These are phyloP conservation scores for Actias luna DNA, from an alignment of 2,888 invertebrate species.

Conservation along the genomic window DNA sequence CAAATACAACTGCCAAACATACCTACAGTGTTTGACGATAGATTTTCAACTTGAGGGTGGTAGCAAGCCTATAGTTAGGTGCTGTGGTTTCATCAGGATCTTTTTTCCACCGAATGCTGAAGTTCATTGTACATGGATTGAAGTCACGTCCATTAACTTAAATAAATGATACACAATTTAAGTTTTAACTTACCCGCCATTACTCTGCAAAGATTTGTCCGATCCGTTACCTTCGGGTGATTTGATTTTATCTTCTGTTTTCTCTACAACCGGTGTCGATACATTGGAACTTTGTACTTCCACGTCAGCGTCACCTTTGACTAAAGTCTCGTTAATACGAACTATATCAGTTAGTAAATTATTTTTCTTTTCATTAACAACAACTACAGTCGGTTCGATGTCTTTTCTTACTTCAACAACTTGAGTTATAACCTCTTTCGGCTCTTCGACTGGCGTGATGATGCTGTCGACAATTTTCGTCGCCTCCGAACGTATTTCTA, in stretches of 20 bases:
- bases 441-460: conserved; percentile 73
- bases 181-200: conserved; percentile 66
- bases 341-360: conserved; percentile 42
- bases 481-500: conserved; percentile 65
- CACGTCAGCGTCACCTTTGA: conserved; percentile 82
- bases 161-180: neutral
- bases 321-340: conserved; percentile 69
- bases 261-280: conserved; percentile 59
- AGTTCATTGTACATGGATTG: neutral
- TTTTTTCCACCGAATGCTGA: too few relatives aligned
- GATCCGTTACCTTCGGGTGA: conserved; percentile 59
- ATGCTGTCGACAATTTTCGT: conserved; percentile 72
- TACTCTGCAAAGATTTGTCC: conserved; percentile 66
- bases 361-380: conserved; percentile 68
- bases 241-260: conserved; percentile 48
- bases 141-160: too few relatives aligned
- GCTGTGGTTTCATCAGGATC: too few relatives aligned
- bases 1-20: too few relatives aligned
- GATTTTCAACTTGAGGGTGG: too few relatives aligned
- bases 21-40: too few relatives aligned
- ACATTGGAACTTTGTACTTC: conserved; percentile 83
- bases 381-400: conserved; percentile 68
- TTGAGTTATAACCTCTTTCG: conserved; percentile 39
- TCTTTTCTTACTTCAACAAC: conserved; percentile 44
- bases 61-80: too few relatives aligned